Evolutionary conservation across 2,113 vertebrate species (phyloP), one percentile per base, ranked within the genome.

Genomic region (Coregonus clupeaformis): DNA sequence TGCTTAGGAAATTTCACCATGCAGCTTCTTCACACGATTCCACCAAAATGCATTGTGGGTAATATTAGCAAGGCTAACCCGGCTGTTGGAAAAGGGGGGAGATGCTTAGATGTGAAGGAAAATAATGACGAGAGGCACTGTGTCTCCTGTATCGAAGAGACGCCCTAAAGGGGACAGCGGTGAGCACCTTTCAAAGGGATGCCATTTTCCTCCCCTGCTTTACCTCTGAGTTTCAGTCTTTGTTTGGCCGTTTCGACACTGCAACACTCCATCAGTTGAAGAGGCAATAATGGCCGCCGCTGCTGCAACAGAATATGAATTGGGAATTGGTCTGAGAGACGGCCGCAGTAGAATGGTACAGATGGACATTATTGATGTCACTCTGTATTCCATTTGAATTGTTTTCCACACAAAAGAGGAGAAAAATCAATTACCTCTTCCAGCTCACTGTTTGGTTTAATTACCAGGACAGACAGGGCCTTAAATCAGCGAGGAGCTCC

Each of bases 401-500:
- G 32, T 20, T 79, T 80, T 80, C 77, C 64, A 42, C 42, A 18
- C 73, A 82, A 71, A 76, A 78, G 16, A 49, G 47, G 83, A 74
- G 29, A 69, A 80, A 73, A 89, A 86, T 90, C 85, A 84, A 82
- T 88, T 76, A 71, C 36, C 16, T 45, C 74, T 81, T 69, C 73
- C 77, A 71, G 76, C 68, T 82, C 79, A 66, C 30, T 1, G 60
- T 30, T 80, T n/a, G 80, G 71, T 89, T 88, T 88, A 90, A 89
- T 89, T 89, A 90, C 81, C 69, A 78, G 11, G 77, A 87, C 57
- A 24, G 85, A 86, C 75, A 69, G 80, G 29, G 0, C 77, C n/a
- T 84, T 84, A 85, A 89, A 89, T 85, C 83, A 81, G 71, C 5
- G 32, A 3, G 24, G 25, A 3, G 75, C 0, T 47, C 36, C 32